Evolutionary conservation across 2,797 vertebrate species (phyloP).

Genomic region (Xerus rutilus): DNA sequence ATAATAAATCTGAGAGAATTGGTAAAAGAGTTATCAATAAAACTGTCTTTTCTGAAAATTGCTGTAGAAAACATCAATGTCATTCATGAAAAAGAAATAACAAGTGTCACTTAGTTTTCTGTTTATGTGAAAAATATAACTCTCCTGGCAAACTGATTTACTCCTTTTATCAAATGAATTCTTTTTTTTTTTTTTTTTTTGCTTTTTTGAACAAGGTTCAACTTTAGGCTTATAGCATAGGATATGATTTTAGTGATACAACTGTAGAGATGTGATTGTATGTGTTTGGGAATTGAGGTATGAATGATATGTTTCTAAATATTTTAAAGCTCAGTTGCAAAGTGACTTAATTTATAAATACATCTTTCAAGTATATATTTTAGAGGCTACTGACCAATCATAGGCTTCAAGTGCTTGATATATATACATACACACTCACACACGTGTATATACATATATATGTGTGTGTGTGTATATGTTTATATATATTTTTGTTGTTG

Average conservation of each 20-base stretch:
- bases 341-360: conserved; percentile 53
- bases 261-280: background rate
- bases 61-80: background rate
- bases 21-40: background rate
- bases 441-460: no score
- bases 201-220: background rate
- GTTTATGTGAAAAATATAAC: background rate
- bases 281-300: background rate
- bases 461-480: no score
- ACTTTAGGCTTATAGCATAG: background rate
- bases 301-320: conserved; percentile 1
- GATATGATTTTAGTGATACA: background rate
- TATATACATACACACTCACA: no score
- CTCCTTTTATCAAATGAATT: background rate
- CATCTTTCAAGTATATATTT: background rate
- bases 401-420: background rate
- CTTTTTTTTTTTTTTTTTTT: background rate
- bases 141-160: background rate
- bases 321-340: background rate
- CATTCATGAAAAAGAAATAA: background rate
- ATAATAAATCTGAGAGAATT: background rate
- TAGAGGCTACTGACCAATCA: background rate
- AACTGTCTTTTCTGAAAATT: conserved; percentile 46
- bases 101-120: background rate
- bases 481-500: background rate